These are phyloP conservation scores for Chanos chanos DNA, from an alignment of 2,797 vertebrate species.

Conservation along the genomic window DNA sequence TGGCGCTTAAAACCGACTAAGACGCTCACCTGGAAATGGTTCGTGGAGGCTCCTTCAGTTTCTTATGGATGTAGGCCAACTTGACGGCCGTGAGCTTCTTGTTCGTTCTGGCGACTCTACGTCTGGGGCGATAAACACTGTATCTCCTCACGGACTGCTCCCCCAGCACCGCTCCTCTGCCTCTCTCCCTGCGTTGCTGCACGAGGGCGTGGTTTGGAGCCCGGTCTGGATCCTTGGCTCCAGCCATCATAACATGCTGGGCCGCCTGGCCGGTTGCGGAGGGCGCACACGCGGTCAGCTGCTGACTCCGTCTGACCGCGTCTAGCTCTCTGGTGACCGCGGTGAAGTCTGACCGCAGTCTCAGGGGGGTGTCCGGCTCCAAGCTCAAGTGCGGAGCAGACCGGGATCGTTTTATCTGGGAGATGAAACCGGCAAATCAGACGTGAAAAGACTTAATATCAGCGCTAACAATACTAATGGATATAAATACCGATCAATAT, in stretches of 20 bases:
- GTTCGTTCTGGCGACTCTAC: not conserved
- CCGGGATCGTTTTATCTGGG: constrained; percentile 47
- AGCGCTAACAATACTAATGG: not conserved
- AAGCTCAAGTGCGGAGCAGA: constrained; percentile 51
- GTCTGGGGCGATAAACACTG: constrained; percentile 3
- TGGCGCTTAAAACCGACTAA: not conserved
- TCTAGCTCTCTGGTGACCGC: constrained; percentile 53
- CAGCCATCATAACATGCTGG: constrained; percentile 10
- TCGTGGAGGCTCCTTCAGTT: constrained; percentile 48
- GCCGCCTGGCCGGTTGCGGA: not conserved
- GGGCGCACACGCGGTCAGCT: constrained; percentile 1
- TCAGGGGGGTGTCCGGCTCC: constrained; percentile 17
- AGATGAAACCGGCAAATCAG: constrained; percentile 1
- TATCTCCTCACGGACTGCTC: not conserved
- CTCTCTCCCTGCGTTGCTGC: not conserved
- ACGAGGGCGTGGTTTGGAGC: not conserved
- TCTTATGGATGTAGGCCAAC: constrained; percentile 41
- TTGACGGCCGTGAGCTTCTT: constrained; percentile 41
- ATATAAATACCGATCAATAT: too few species aligned
- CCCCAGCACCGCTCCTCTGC: not conserved
- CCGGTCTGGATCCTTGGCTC: not conserved
- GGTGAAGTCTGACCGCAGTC: constrained; percentile 55
- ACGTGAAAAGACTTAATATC: constrained; percentile 8
- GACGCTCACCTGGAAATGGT: constrained; percentile 50
- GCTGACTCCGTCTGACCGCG: constrained; percentile 44